phyloP scores from a whole-genome alignment of 2,888 invertebrate genomes.

The Acleris emargana region DNA sequence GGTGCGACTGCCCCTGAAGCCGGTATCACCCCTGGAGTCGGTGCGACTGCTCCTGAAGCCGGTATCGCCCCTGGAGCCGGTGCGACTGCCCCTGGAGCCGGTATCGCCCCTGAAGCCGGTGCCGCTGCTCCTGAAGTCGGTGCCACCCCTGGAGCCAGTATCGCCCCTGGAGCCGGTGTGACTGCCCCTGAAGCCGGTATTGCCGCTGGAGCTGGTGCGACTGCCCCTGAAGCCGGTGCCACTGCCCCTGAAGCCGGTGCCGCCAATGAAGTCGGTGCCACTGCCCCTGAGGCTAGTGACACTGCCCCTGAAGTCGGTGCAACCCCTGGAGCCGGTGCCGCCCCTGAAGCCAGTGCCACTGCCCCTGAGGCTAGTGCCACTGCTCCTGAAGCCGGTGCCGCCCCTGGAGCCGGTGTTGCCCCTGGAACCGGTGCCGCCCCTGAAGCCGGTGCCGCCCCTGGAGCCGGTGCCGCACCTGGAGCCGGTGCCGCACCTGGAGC shows the following conservation, averaged over 20 bases:
- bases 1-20: constrained; percentile 17
- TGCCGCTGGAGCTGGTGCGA: not conserved
- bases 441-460: constrained; percentile 16
- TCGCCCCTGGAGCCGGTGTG: not conserved
- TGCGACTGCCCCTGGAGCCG: not conserved
- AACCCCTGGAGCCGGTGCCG: not conserved
- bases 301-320: not conserved
- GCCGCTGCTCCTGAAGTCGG: not conserved
- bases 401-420: not conserved
- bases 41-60: not conserved
- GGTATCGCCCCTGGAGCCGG: not conserved
- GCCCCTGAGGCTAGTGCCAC: constrained; percentile 51
- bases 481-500: constrained; percentile 37
- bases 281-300: not conserved
- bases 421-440: constrained; percentile 9
- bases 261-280: not conserved
- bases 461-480: constrained; percentile 38
- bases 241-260: not conserved
- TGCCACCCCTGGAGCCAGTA: not conserved
- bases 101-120: not conserved
- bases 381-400: constrained; percentile 13
- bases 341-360: not conserved
- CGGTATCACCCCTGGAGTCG: constrained; percentile 37
- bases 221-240: not conserved
- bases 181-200: not conserved